Base-by-base conservation (phyloP, 2,113 vertebrate species). In the Malurus elegans region DNA sequence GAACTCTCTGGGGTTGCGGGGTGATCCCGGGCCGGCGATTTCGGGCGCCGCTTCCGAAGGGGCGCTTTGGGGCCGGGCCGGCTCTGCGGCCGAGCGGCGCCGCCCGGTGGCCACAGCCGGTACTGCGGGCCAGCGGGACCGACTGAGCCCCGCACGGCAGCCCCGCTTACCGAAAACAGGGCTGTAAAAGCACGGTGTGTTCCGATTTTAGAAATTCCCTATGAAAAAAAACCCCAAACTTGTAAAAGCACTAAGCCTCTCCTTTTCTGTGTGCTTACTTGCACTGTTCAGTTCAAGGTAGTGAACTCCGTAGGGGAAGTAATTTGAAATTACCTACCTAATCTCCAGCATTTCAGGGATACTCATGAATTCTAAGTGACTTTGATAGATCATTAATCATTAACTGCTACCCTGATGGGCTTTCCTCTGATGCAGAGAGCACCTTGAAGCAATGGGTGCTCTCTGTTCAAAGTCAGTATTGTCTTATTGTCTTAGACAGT, bases 1-100 rank as follows among this genome's bases (percentile, higher is more conserved):
- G 53, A 26, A 9, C 64, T 54, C 7, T 9, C 16, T 10, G 24
- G 2, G 44, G 5, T 5, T 15, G 8, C 18, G 4, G 29, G 44
- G 44, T 21, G 50, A 36, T 28, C 19, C 8, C 11, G 26, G 53
- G 31, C 12, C 2, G 8, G 26, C 17, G 21, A 12, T 24, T 40
- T 18, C 13, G 15, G 54, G 31, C 18, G 38, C 14, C 20, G 8
- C n/a, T 36, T 6, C 32, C n/a, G 2, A 32, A 23, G 53, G 7
- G 1, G 4, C 2, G 1, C 20, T 1, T 3, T 17, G 20, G 1
- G 2, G 3, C 2, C 10, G 2, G 3, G 8, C 4, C 4, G 1
- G 5, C 28, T 88, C 72, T 32, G 64, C 45, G 44, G 25, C n/a
- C 12, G 15, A 56, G 25, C 61, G 45, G 15, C 61, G 73, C n/a